Conservation (phyloP, 2,888 invertebrate genomes). For the Argyresthia goedartella region DNA sequence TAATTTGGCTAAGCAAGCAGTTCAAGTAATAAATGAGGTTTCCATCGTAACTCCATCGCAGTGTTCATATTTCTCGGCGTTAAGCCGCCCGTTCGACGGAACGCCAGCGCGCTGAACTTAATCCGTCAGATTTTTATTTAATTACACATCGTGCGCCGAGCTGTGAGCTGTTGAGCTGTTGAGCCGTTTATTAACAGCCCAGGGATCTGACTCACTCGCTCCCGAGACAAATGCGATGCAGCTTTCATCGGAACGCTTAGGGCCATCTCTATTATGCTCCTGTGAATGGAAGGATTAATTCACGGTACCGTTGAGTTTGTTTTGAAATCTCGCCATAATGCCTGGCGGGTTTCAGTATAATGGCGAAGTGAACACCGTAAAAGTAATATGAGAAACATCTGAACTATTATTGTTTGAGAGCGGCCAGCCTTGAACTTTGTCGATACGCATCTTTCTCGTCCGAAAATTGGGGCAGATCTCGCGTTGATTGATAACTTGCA, state of each 20-base stretch:
- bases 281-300: slow-evolving; percentile 3
- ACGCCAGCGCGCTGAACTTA: slow-evolving; percentile 18
- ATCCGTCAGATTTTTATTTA: slow-evolving; percentile 44
- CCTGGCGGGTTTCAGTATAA: no score
- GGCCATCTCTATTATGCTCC: slow-evolving; percentile 9
- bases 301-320: background rate
- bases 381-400: no score
- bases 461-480: background rate
- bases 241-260: slow-evolving; percentile 16
- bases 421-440: background rate
- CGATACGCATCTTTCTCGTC: background rate
- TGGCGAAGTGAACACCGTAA: no score
- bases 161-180: slow-evolving; percentile 28
- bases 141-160: slow-evolving; percentile 23
- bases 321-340: no score
- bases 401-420: no score
- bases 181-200: slow-evolving; percentile 30
- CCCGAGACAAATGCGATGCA: slow-evolving; percentile 22
- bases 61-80: no score
- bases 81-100: background rate
- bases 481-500: background rate
- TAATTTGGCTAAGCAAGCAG: no score
- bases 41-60: no score
- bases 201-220: background rate
- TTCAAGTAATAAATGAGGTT: no score